phyloP scores from a whole-genome alignment of 1,140 invertebrate species.

The Dryas iulia region DNA sequence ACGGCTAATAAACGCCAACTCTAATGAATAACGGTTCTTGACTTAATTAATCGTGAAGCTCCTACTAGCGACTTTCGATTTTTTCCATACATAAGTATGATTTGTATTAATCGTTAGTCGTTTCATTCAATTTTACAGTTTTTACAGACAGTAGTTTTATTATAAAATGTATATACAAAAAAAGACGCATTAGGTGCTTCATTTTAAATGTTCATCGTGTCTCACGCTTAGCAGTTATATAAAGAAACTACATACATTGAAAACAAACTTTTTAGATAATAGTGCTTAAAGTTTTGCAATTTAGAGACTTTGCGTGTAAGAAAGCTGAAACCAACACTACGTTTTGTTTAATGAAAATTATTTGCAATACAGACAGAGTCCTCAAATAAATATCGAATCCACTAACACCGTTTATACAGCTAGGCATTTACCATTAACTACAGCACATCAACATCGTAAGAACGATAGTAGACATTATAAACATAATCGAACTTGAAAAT shows the following conservation, averaged over 20 bases:
- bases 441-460: too few relatives aligned
- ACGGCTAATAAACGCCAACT: conserved; percentile 61
- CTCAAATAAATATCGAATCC: too few relatives aligned
- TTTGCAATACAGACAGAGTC: too few relatives aligned
- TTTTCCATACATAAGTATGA: conserved; percentile 26
- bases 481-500: too few relatives aligned
- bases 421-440: too few relatives aligned
- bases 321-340: too few relatives aligned
- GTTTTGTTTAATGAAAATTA: too few relatives aligned
- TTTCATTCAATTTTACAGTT: not conserved
- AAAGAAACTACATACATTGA: not conserved
- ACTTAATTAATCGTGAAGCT: conserved; percentile 65
- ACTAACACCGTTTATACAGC: too few relatives aligned
- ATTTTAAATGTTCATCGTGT: not conserved
- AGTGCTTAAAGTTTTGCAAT: too few relatives aligned
- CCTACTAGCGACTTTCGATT: conserved; percentile 46
- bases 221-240: not conserved
- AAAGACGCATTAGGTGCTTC: not conserved
- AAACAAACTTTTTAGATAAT: too few relatives aligned
- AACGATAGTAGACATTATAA: too few relatives aligned
- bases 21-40: conserved; percentile 66
- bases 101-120: conserved; percentile 11
- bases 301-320: too few relatives aligned
- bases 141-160: not conserved
- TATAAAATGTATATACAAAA: conserved; percentile 2